phyloP scores from a whole-genome alignment of 2,113 vertebrate genomes.

The Motacilla tschutschensis region DNA sequence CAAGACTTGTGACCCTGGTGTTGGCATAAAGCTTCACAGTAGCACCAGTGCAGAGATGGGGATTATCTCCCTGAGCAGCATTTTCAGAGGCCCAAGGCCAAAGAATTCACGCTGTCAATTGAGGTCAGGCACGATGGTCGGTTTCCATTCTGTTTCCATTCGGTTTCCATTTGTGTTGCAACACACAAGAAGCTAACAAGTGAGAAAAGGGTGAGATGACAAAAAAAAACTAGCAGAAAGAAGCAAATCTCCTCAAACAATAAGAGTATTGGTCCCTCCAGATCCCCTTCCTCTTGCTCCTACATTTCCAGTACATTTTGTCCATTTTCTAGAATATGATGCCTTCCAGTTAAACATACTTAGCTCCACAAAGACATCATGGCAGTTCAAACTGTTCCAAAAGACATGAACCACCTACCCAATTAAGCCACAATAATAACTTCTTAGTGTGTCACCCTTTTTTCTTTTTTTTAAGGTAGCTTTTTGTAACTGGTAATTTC shows the following conservation, averaged over 20 bases:
- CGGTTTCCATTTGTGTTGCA: background rate
- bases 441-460: background rate
- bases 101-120: background rate
- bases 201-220: background rate
- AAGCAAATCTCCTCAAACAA: background rate
- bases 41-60: background rate
- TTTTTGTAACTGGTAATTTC: background rate
- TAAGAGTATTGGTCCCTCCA: rapidly evolving
- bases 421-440: background rate
- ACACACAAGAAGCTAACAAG: rapidly evolving
- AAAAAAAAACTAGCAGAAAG: background rate
- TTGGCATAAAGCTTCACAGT: background rate
- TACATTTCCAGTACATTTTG: background rate
- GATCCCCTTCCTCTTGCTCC: background rate
- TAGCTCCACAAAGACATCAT: background rate
- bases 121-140: background rate
- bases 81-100: background rate
- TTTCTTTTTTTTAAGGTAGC: background rate
- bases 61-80: background rate
- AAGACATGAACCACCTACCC: background rate
- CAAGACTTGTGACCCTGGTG: background rate
- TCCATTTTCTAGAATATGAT: background rate
- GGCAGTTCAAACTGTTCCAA: background rate
- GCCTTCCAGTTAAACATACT: background rate
- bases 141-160: background rate